A percentile compares a stretch with the other conserved stretches of the same genome.
phyloP scores from a whole-genome alignment of 2,113 vertebrate species.

The Hiodon alosoides region DNA sequence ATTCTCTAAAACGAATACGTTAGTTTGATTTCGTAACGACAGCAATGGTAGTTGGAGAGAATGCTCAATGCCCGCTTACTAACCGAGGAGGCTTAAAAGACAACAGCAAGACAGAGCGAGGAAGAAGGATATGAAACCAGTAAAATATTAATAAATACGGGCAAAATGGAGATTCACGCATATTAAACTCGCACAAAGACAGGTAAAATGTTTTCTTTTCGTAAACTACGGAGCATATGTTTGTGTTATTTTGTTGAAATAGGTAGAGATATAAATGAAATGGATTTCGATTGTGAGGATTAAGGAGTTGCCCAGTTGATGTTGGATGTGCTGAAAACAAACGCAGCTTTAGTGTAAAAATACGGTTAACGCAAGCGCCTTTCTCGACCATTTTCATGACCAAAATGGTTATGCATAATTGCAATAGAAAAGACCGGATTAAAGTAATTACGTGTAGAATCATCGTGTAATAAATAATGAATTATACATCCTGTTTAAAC shows the following conservation, averaged over 20 bases:
- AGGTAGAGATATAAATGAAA: conserved; percentile 23
- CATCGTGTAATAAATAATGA: conserved; percentile 33
- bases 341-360: conserved; percentile 36
- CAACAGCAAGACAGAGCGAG: conserved; percentile 57
- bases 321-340: conserved; percentile 32
- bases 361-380: conserved; percentile 6
- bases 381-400: neutral
- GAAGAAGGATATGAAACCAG: conserved; percentile 39
- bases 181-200: conserved; percentile 31
- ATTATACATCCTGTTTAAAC: conserved; percentile 23
- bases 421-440: neutral
- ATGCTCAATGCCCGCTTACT: conserved; percentile 47
- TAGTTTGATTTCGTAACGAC: conserved; percentile 38
- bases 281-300: conserved; percentile 54
- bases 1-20: conserved; percentile 52
- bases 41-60: conserved; percentile 40
- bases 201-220: conserved; percentile 44
- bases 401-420: neutral
- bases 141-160: conserved; percentile 33
- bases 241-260: conserved; percentile 6
- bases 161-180: conserved; percentile 40
- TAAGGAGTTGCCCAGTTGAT: conserved; percentile 59
- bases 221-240: neutral
- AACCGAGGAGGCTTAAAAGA: conserved; percentile 65
- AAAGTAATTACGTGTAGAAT: neutral